These are phyloP conservation scores for Pedetes capensis DNA, from an alignment of 2,113 vertebrate genomes.

Conservation along the genomic window DNA sequence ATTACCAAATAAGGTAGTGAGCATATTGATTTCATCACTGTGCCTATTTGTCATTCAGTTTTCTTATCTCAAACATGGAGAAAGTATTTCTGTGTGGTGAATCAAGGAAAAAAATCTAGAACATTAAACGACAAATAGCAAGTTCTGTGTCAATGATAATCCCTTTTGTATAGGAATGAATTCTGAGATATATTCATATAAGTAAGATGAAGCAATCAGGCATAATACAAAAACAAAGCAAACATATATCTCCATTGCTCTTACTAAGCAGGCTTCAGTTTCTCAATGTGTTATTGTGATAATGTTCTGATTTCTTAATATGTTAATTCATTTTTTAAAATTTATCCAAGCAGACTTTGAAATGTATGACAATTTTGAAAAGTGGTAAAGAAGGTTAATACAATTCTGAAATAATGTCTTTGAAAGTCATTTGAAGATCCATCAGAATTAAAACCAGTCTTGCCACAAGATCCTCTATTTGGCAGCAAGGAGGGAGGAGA, in stretches of 20 bases:
- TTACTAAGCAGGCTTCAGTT: not conserved
- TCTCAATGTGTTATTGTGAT: not conserved
- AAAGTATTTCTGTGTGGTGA: not conserved
- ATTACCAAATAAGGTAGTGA: not conserved
- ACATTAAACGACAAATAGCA: accelerated
- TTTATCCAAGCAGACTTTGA: not conserved
- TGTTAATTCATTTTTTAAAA: not conserved
- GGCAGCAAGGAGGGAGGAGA: not conserved
- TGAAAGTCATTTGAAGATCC: not conserved
- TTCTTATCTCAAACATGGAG: not conserved
- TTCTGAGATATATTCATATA: not conserved
- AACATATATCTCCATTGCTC: not conserved
- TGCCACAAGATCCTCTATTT: not conserved
- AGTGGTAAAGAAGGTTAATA: not conserved
- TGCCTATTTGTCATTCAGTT: not conserved
- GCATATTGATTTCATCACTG: not conserved
- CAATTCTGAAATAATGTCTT: not conserved
- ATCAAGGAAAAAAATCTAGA: not conserved
- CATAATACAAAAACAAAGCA: not conserved
- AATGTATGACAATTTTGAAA: not conserved
- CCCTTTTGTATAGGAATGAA: not conserved
- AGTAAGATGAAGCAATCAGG: accelerated
- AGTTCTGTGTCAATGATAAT: not conserved
- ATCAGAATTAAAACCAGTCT: not conserved
- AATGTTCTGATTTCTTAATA: not conserved